Evolutionary conservation across 2,797 vertebrate species (phyloP).

Genomic region (Epinephelus malabaricus): DNA sequence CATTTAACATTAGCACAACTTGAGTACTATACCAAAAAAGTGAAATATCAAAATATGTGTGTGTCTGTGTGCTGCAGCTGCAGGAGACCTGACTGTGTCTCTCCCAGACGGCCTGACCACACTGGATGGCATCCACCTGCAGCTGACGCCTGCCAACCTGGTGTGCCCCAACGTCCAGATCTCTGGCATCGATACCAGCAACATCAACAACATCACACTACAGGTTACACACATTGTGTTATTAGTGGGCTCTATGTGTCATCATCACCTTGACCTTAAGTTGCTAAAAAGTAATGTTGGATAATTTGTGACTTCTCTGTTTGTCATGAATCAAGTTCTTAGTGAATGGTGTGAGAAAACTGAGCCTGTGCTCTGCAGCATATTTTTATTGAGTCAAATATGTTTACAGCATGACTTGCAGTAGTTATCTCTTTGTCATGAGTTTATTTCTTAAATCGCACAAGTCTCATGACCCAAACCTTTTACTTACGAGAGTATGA

Average conservation of each 20-base stretch:
- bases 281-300: background rate
- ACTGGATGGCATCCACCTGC: slow-evolving; percentile 97
- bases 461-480: background rate
- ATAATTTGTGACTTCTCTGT: background rate
- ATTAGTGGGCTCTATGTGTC: background rate
- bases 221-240: slow-evolving; percentile 86
- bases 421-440: background rate
- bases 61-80: slow-evolving; percentile 79
- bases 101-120: slow-evolving; percentile 95
- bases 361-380: background rate
- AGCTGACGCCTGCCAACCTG: slow-evolving; percentile 92
- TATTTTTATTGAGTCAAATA: background rate
- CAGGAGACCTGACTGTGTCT: slow-evolving; percentile 97
- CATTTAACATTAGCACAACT: background rate
- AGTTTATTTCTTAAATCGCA: background rate
- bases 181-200: slow-evolving; percentile 94
- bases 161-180: slow-evolving; percentile 98
- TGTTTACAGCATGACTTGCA: background rate
- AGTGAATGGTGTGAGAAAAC: background rate
- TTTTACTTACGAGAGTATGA: background rate
- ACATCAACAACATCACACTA: slow-evolving; percentile 98
- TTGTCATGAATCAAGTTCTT: background rate
- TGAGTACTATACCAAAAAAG: background rate
- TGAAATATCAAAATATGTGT: slow-evolving; percentile 5
- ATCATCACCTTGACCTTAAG: background rate